Conservation (phyloP, 2,113 vertebrate species). For the Sprattus sprattus region DNA sequence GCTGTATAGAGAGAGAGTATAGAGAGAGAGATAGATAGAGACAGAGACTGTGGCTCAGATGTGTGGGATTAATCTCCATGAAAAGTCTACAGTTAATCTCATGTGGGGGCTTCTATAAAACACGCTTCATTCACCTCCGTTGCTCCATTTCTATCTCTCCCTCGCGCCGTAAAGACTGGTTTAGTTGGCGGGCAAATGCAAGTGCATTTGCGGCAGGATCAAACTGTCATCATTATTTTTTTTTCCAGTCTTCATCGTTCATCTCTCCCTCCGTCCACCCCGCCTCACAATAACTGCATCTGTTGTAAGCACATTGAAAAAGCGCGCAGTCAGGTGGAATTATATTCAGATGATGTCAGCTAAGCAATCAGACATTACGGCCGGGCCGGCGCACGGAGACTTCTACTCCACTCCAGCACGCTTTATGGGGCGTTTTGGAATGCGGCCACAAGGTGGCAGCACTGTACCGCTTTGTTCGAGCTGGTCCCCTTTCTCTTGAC, state of each 20-base stretch:
- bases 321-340: not conserved
- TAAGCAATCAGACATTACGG: not conserved
- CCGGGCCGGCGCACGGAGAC: not conserved
- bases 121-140: not conserved
- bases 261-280: slow-evolving; percentile 36
- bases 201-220: no score
- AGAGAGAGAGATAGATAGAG: slow-evolving; percentile 33
- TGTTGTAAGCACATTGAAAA: not conserved
- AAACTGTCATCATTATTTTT: no score
- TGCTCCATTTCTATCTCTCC: not conserved
- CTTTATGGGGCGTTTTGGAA: not conserved
- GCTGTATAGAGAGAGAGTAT: slow-evolving; percentile 15
- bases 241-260: no score
- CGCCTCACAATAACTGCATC: not conserved
- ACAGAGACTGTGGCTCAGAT: slow-evolving; percentile 9
- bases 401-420: not conserved
- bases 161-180: not conserved
- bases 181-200: not conserved
- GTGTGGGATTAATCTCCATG: not conserved
- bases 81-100: no score
- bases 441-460: not conserved
- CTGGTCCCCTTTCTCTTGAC: not conserved
- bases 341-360: not conserved
- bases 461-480: not conserved
- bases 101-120: not conserved